These are phyloP conservation scores for Mylabris phalerata DNA, from an alignment of 1,140 invertebrate genomes.

Conservation along the genomic window DNA sequence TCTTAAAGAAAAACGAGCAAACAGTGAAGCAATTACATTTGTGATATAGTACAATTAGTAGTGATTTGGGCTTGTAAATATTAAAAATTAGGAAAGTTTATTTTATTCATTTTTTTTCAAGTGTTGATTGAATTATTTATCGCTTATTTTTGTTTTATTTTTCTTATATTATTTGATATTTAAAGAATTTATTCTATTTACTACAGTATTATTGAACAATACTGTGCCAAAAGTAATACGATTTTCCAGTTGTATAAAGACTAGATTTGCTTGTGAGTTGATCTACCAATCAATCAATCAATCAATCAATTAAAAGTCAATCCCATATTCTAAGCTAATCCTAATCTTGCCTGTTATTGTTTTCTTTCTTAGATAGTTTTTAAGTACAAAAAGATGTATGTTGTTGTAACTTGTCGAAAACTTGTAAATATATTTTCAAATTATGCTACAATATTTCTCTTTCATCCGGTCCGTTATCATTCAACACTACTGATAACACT, in stretches of 20 bases:
- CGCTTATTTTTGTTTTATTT: not conserved
- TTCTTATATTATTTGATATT: not conserved
- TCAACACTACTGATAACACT: not conserved
- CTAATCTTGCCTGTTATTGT: slow-evolving; percentile 40
- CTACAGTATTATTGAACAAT: slow-evolving; percentile 25
- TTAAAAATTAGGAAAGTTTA: slow-evolving; percentile 11
- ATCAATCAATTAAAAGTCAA: slow-evolving; percentile 28
- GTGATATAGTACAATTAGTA: slow-evolving; percentile 30
- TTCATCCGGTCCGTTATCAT: not conserved
- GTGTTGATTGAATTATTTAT: not conserved
- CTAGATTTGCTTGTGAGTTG: slow-evolving; percentile 26
- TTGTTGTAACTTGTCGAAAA: slow-evolving; percentile 38
- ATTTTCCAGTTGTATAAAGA: slow-evolving; percentile 25
- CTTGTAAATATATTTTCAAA: slow-evolving; percentile 40
- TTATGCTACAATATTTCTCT: slow-evolving; percentile 18
- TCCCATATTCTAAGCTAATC: slow-evolving; percentile 33
- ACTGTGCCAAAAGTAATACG: slow-evolving; percentile 29
- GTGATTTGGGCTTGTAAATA: slow-evolving; percentile 29
- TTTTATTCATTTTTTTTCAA: slow-evolving; percentile 11
- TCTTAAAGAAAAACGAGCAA: slow-evolving; percentile 27
- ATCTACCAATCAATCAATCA: not conserved
- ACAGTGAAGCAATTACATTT: slow-evolving; percentile 36
- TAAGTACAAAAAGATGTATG: slow-evolving; percentile 36
- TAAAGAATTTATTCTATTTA: slow-evolving; percentile 5
- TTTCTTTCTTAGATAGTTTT: slow-evolving; percentile 34